These are phyloP conservation scores for Lacanobia oleracea DNA, from an alignment of 2,888 invertebrate species.

Conservation along the genomic window DNA sequence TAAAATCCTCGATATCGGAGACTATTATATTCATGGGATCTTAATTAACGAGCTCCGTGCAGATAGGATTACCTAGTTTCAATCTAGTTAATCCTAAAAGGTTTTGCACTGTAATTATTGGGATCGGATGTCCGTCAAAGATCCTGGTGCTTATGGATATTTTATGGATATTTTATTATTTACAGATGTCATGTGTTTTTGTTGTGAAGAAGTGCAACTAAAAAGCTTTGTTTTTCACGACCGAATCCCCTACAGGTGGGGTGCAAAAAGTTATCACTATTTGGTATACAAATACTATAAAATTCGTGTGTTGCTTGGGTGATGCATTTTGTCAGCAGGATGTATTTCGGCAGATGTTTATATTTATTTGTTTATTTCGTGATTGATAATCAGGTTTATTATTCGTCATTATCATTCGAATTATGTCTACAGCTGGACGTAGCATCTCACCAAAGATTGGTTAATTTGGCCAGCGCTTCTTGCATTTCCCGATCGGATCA, in stretches of 20 bases:
- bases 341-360: no score
- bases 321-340: no score
- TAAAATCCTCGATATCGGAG: slow-evolving; percentile 47
- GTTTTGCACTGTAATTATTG: slow-evolving; percentile 23
- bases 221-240: not conserved
- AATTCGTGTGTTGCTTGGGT: no score
- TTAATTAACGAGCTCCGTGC: slow-evolving; percentile 58
- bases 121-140: slow-evolving; percentile 9
- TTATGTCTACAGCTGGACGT: no score
- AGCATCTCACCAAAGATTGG: no score
- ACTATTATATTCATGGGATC: slow-evolving; percentile 54
- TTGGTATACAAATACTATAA: no score
- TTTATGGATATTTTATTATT: not conserved
- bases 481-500: no score
- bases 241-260: not conserved
- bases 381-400: no score
- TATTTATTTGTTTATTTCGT: no score
- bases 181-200: no score
- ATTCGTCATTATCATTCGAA: no score
- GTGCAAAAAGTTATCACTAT: not conserved
- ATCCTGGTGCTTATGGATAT: slow-evolving; percentile 3
- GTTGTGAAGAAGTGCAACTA: not conserved
- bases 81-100: slow-evolving; percentile 61
- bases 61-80: slow-evolving; percentile 57
- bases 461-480: no score